Percentiles rank a stretch among this genome's conserved stretches.
phyloP scores from a whole-genome alignment of 2,797 vertebrate species.

The Etheostoma nigrum region DNA sequence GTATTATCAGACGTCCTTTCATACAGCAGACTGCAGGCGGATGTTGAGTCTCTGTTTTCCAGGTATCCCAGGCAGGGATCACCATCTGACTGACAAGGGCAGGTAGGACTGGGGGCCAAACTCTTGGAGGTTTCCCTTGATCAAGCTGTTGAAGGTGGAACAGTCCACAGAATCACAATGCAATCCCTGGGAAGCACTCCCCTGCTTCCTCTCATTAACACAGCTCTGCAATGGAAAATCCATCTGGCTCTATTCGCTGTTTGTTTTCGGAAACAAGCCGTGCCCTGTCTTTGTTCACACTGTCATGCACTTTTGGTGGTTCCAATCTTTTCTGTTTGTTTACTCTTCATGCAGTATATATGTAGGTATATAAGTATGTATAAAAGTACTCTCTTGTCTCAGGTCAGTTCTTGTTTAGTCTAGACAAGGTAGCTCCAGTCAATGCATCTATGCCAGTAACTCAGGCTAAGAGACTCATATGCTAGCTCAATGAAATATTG shows the following conservation, averaged over 20 bases:
- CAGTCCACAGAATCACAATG: constrained; percentile 77
- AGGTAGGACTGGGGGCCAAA: constrained; percentile 65
- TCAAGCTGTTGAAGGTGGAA: constrained; percentile 68
- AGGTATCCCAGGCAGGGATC: constrained; percentile 72
- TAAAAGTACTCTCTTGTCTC: constrained; percentile 21
- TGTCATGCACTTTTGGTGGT: constrained; percentile 73
- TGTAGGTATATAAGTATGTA: constrained; percentile 20
- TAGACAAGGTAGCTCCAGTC: not conserved
- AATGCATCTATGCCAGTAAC: not conserved
- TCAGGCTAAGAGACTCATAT: constrained; percentile 5
- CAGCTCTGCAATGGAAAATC: constrained; percentile 82
- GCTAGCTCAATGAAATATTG: not conserved
- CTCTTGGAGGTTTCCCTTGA: constrained; percentile 77
- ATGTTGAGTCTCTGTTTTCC: constrained; percentile 66
- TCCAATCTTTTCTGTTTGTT: constrained; percentile 69
- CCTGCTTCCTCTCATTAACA: constrained; percentile 85
- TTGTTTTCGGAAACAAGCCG: constrained; percentile 83
- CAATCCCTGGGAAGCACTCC: constrained; percentile 84
- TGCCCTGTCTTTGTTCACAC: constrained; percentile 82
- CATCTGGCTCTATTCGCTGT: constrained; percentile 80
- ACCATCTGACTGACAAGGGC: constrained; percentile 54
- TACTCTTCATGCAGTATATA: constrained; percentile 49
- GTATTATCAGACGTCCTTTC: constrained; percentile 75
- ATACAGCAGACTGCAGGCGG: constrained; percentile 49
- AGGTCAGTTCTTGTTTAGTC: constrained; percentile 60